Evolutionary conservation across 2,888 invertebrate species (phyloP), one percentile per base, ranked within the genome.

Genomic region (Melolontha melolontha): DNA sequence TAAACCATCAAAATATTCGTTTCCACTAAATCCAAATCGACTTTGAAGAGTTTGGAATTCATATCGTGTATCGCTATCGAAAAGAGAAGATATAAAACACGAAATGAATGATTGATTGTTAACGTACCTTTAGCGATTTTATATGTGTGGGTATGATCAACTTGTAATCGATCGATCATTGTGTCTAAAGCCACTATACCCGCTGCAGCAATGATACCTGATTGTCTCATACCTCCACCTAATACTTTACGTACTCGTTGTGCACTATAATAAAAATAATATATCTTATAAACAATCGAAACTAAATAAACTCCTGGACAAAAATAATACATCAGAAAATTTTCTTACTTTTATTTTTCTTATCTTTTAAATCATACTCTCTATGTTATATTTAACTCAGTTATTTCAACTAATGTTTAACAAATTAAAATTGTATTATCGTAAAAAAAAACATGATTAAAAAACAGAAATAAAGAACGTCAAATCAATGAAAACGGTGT

Each of bases 211-310:
- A 98, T 79, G 52, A 97, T 86, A 5, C 98, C 98, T 44, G 88
- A 90, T 84, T 98, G 98, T 66, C 98, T 87, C 96, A 96, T 94
- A 1, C 93, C 97, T 34, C 98, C 98, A 17, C 98, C 98, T 49
- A 98, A 82, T 52, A 91, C 93, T 85, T 98, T 97, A 64, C 97
- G 88, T 44, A 90, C 76, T 64, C 95, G 88, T 8, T 90, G 88
- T 0, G 96, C 95, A 77, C 95, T 70, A 39, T 22, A 50, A 62
- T 42, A 67, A 27, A 64, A 27, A 34, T 11, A 51, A 50, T n/a
- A 64, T 16, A 59, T 40, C 8, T 17, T 22, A 42, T 42, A 63
- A 6, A 63, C 6, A 16, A 14, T 34, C 27, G 12, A 29, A 47
- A 62, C 4, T 1, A 22, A 22, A 22, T 22, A n/a, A n/a, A n/a